Evolutionary conservation across 1,140 invertebrate genomes (phyloP).

Genomic region (Neodiprion virginianus): DNA sequence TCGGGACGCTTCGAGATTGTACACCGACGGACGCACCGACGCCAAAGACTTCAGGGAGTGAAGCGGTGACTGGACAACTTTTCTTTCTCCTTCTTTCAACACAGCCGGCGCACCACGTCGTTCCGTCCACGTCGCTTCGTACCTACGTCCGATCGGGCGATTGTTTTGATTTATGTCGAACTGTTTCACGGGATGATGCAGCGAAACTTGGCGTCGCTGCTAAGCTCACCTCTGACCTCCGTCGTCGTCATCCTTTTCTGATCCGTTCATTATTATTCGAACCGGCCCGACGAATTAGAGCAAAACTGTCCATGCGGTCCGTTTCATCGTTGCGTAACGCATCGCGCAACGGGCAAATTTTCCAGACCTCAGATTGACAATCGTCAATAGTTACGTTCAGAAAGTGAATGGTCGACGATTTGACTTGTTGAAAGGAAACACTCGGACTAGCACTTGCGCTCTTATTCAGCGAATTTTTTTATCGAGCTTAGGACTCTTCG

Average conservation of each 20-base stretch:
- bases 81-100: neutral
- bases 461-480: too few relatives aligned
- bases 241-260: neutral
- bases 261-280: neutral
- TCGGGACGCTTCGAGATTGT: too few relatives aligned
- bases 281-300: neutral
- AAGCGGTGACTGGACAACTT: too few relatives aligned
- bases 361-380: too few relatives aligned
- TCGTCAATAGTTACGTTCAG: too few relatives aligned
- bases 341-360: too few relatives aligned
- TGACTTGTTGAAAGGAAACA: too few relatives aligned
- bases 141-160: neutral
- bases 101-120: neutral
- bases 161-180: constrained; percentile 10
- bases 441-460: too few relatives aligned
- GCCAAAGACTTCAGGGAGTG: too few relatives aligned
- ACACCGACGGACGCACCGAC: too few relatives aligned
- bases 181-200: constrained; percentile 8
- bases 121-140: neutral
- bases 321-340: neutral
- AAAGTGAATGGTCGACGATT: too few relatives aligned
- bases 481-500: too few relatives aligned
- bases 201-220: neutral
- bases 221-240: neutral
- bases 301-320: neutral